These are phyloP conservation scores for Megaptera novaeangliae DNA, from an alignment of 2,113 vertebrate genomes.

Conservation along the genomic window DNA sequence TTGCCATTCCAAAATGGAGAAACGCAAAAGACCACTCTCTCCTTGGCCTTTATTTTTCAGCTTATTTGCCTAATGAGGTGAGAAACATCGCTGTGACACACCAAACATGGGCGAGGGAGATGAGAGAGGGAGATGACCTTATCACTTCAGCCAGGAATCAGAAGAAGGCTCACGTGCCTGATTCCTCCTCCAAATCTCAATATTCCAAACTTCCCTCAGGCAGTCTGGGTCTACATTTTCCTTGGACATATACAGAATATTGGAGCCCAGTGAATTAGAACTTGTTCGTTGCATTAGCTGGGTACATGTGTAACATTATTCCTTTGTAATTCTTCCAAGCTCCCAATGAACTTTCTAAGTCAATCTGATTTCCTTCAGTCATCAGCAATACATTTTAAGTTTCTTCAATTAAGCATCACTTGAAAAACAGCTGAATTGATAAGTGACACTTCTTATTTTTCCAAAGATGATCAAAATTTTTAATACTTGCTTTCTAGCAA, in stretches of 20 bases:
- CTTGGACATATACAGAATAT: neutral
- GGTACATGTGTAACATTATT: neutral
- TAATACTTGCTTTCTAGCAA: neutral
- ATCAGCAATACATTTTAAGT: neutral
- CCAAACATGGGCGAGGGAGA: neutral
- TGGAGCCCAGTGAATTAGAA: neutral
- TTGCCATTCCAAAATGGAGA: neutral
- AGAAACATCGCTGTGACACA: neutral
- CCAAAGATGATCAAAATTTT: neutral
- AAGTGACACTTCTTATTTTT: neutral
- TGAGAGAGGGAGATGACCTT: neutral
- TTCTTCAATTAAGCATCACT: conserved; percentile 2
- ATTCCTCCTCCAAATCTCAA: neutral
- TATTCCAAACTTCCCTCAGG: neutral
- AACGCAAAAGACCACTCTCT: neutral
- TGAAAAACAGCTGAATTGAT: neutral
- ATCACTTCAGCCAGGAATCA: neutral
- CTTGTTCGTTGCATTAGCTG: neutral
- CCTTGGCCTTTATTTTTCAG: neutral
- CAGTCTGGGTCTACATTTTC: neutral
- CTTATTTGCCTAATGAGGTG: neutral
- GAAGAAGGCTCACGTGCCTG: rapidly evolving
- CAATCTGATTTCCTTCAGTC: neutral
- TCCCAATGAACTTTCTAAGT: neutral
- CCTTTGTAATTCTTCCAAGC: neutral